Conservation (phyloP, 2,888 invertebrate species). For the Biston stratarius region DNA sequence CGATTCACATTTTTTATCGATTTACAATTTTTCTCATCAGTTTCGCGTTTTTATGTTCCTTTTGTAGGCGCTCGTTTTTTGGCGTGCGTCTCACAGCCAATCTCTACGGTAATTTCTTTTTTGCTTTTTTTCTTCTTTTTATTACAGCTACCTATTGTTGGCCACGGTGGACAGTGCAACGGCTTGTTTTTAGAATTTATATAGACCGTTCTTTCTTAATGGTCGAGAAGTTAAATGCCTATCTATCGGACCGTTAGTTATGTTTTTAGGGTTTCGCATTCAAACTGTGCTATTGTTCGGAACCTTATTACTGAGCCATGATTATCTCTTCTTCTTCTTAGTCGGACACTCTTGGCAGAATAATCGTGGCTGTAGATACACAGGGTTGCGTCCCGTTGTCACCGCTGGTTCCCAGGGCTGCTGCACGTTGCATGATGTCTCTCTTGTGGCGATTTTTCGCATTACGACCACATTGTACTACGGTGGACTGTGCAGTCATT, state of each 20-base stretch:
- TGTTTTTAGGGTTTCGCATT: constrained; percentile 40
- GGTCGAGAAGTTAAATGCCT: constrained; percentile 61
- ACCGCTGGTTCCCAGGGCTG: too few relatives aligned
- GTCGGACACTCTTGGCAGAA: too few relatives aligned
- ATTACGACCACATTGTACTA: too few relatives aligned
- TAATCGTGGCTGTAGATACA: too few relatives aligned
- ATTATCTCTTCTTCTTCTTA: too few relatives aligned
- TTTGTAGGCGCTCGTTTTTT: constrained; percentile 68
- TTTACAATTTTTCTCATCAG: constrained; percentile 51
- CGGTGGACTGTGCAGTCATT: too few relatives aligned
- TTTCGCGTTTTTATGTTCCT: constrained; percentile 54
- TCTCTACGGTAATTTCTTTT: constrained; percentile 63
- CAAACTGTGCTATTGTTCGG: too few relatives aligned
- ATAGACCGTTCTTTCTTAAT: constrained; percentile 68
- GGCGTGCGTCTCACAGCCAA: constrained; percentile 65
- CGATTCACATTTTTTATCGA: constrained; percentile 64
- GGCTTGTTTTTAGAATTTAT: constrained; percentile 67
- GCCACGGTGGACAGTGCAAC: constrained; percentile 56
- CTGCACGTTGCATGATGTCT: too few relatives aligned
- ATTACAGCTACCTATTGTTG: constrained; percentile 62
- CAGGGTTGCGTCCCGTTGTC: too few relatives aligned
- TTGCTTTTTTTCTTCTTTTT: constrained; percentile 63
- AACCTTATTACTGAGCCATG: too few relatives aligned
- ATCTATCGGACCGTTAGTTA: constrained; percentile 58
- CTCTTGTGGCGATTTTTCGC: too few relatives aligned